Evolutionary conservation across 2,888 invertebrate genomes (phyloP), one percentile per base, ranked within the genome.

Genomic region (Hypolimnas misippus): DNA sequence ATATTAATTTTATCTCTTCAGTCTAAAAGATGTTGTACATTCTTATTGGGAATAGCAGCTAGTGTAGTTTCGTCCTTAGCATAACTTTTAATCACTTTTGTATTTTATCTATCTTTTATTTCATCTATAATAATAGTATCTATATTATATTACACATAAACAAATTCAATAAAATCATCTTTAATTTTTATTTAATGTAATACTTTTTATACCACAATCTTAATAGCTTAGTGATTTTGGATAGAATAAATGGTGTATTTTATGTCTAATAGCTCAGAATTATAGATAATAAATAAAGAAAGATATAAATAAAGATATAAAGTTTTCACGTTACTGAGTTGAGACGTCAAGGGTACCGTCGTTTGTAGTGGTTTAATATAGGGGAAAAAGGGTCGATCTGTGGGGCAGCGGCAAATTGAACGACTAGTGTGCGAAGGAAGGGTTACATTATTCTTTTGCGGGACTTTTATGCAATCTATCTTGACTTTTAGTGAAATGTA

Each of bases 371-470:
- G 65, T 67, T 64, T 57, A 53, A 57, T 53, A 52, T 50, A 70
- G 67, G 65, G 60, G 67, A 65, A 69, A 38, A 68, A 70, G 64
- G 66, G 65, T 64, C 68, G 68, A 70, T 71, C 67, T 68, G 65
- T 67, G 66, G 63, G 67, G 63, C 65, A 59, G 59, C 65, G 70
- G 69, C 65, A 73, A 72, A 73, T 72, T 73, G 70, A 72, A 71
- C 63, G 66, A 29, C 40, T 63, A 35, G 49, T 53, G 66, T 62
- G 68, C 65, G 67, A 60, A 63, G 60, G 70, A 67, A 66, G 58
- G 67, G 62, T 68, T 63, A 63, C 69, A 65, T 72, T 69, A 71
- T 72, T 76, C 73, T 73, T 74, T 71, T 70, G 65, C 67, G 55
- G 64, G 55, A 65, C 57, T 35, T 46, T 44, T 54, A 42, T 65